Evolutionary conservation across 1,140 invertebrate species (phyloP).

Genomic region (Hestina assimilis): DNA sequence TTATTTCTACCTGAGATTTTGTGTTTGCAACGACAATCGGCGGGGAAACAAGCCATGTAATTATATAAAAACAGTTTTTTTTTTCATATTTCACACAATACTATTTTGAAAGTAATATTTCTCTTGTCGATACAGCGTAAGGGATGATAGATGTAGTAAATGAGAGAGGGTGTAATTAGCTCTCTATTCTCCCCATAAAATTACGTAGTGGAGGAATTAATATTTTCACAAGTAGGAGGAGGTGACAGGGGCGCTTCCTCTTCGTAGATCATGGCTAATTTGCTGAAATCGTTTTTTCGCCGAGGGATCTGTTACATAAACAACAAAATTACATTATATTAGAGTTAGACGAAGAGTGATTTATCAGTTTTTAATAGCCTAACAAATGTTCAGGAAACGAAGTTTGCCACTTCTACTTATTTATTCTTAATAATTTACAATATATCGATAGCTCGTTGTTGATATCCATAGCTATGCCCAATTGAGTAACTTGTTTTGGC

Average conservation of each 20-base stretch:
- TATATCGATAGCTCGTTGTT: too few species aligned
- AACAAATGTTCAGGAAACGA: too few species aligned
- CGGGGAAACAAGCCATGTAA: too few species aligned
- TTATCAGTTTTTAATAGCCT: too few species aligned
- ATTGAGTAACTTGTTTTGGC: too few species aligned
- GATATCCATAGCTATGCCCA: too few species aligned
- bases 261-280: conserved; percentile 80
- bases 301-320: conserved; percentile 42
- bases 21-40: too few species aligned
- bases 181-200: background rate
- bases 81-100: background rate
- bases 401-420: too few species aligned
- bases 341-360: too few species aligned
- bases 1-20: too few species aligned
- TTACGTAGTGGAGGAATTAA: conserved; percentile 10
- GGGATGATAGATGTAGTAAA: background rate
- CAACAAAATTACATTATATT: background rate
- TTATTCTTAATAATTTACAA: too few species aligned
- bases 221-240: conserved; percentile 18
- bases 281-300: conserved; percentile 75
- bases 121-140: background rate
- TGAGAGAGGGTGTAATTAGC: too few species aligned
- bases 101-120: background rate
- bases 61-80: background rate
- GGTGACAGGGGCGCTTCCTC: conserved; percentile 81